Evolutionary conservation across 53 echinoderm and acorn worm genomes (phyloP).

Genomic region (Holothuria leucospilota): DNA sequence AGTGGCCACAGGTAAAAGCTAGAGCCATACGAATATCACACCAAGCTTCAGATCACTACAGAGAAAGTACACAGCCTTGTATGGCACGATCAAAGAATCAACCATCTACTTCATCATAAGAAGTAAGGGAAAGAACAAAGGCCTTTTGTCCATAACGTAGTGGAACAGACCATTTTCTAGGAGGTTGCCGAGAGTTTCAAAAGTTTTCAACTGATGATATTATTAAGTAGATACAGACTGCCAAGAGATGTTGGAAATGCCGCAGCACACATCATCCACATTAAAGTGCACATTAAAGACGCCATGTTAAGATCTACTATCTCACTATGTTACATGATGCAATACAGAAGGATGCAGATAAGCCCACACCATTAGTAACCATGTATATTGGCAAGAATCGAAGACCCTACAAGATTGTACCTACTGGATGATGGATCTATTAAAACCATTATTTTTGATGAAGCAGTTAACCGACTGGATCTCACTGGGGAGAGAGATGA

Average conservation of each 20-base stretch:
- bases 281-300: background rate
- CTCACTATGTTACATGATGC: too few species aligned
- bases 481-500: too few species aligned
- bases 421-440: background rate
- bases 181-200: background rate
- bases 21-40: too few species aligned
- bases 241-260: constrained; percentile 1
- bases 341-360: background rate
- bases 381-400: constrained; percentile 2
- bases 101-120: background rate
- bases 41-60: too few species aligned
- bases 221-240: background rate
- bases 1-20: background rate
- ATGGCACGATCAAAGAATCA: too few species aligned
- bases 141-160: background rate
- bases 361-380: background rate
- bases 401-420: background rate
- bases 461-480: too few species aligned
- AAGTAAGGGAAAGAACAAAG: background rate
- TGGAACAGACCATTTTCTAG: background rate
- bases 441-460: too few species aligned
- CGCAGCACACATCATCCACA: constrained; percentile 1
- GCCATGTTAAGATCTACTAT: too few species aligned
- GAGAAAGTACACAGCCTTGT: too few species aligned
- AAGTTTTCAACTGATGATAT: background rate